These are phyloP conservation scores for Microtus montanus DNA, from an alignment of 2,113 vertebrate species.

Conservation along the genomic window DNA sequence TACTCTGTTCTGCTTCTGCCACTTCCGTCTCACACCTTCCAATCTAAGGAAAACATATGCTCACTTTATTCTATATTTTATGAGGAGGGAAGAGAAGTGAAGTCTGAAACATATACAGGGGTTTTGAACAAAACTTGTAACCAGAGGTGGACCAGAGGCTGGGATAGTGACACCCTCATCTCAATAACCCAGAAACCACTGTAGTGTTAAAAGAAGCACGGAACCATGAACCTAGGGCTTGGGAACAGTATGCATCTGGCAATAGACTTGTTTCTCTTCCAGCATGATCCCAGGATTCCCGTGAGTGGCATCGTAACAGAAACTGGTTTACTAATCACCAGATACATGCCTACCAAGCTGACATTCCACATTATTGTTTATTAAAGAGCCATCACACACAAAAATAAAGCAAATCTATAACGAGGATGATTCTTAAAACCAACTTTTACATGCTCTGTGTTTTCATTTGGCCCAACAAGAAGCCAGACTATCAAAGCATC, in stretches of 20 bases:
- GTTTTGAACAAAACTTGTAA: conserved; percentile 17
- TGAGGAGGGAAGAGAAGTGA: not conserved
- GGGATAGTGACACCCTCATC: not conserved
- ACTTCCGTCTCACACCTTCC: not conserved
- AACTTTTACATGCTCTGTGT: not conserved
- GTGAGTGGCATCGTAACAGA: not conserved
- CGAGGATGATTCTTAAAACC: not conserved
- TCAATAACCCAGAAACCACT: not conserved
- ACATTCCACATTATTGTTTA: not conserved
- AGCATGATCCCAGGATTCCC: not conserved
- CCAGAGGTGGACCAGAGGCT: not conserved
- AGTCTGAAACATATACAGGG: not conserved
- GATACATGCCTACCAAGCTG: not conserved
- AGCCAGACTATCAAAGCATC: not conserved
- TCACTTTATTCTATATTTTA: not conserved
- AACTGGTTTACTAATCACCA: not conserved
- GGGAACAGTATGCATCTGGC: not conserved
- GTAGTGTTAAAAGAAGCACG: not conserved
- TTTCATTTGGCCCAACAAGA: conserved; percentile 10
- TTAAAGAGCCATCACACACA: not conserved
- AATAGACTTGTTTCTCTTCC: not conserved
- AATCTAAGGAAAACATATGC: not conserved
- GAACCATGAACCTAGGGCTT: not conserved
- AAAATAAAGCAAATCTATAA: conserved; percentile 1
- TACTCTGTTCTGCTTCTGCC: not conserved